Evolutionary conservation across 2,113 vertebrate genomes (phyloP).

Genomic region (Pangasianodon gigas): DNA sequence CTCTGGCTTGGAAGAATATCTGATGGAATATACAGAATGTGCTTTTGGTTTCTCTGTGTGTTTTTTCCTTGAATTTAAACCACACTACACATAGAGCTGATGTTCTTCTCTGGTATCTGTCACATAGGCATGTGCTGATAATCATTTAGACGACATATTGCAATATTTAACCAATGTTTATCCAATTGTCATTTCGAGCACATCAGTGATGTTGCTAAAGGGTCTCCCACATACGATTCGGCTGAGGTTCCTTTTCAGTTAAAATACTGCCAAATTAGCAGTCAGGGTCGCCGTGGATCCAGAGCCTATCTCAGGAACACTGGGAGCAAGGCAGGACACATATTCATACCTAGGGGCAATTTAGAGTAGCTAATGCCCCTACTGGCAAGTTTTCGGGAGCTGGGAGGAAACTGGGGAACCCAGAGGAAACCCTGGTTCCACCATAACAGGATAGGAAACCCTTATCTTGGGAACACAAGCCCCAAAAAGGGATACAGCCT

Average conservation of each 20-base stretch:
- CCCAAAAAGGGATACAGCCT: neutral
- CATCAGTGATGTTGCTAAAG: neutral
- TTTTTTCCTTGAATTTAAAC: neutral
- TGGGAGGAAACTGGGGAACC: neutral
- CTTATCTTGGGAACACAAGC: neutral
- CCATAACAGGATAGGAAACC: neutral
- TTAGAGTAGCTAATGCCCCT: too few relatives aligned
- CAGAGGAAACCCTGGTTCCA: neutral
- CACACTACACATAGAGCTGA: neutral
- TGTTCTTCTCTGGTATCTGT: neutral
- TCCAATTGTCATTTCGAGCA: neutral
- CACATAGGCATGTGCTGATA: neutral
- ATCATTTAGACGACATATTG: neutral
- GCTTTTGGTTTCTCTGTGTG: neutral
- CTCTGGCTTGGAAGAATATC: neutral
- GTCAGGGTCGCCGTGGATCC: neutral
- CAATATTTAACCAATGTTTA: neutral
- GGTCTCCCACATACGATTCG: neutral
- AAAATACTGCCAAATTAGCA: neutral
- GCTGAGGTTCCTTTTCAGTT: neutral
- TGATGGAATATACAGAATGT: neutral
- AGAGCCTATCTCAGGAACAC: neutral
- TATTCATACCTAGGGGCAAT: too few relatives aligned
- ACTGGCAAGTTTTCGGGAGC: neutral
- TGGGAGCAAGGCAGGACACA: too few relatives aligned